Base-by-base conservation (phyloP, 2,888 invertebrate genomes). In the Hydroisotoma schaefferi region DNA sequence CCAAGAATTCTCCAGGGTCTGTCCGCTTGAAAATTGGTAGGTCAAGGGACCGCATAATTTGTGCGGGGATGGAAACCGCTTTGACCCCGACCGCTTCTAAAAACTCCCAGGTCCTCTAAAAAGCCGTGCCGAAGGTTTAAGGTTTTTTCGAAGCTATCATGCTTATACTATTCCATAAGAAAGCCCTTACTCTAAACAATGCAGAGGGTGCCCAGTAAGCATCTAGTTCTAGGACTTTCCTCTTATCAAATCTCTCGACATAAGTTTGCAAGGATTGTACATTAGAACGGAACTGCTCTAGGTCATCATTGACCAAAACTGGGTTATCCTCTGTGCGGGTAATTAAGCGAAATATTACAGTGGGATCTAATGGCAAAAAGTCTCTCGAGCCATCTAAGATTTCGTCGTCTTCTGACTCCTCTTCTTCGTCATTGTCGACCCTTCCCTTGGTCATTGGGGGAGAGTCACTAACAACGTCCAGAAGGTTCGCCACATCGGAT, bases 151-250 rank as follows among this genome's bases (percentile, higher is more conserved):
- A 33, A 15, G 33, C 33, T 15, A 15, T 33, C 33, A 33, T 33
- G 8, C 8, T 33, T n/a, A n/a, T n/a, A n/a, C n/a, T 10, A 33
- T 33, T 33, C 33, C 15, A 33, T 15, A 33, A 33, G 33, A 15
- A 33, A 33, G 15, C 33, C 37, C 2, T 28, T 58, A 55, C 57
- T 38, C 48, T 56, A 47, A 56, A 57, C 15, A 68, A 37, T 1
- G 59, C 57, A 2, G 55, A 40, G 1, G 71, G 71, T 2, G 63
- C 20, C 58, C 59, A 65, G 38, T 69, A 69, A 2, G 66, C 62
- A 58, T 65, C 62, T 25, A 71, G 43, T 46, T 71, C 71, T 29
- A 69, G 46, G 3, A 66, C 58, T 48, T 66, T 65, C n/a, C 66
- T 43, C 25, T 61, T 58, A 38, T 71, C 61, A 54, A 61, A 60